These are phyloP conservation scores for Seira musarum DNA, from an alignment of 2,888 invertebrate genomes.

Conservation along the genomic window DNA sequence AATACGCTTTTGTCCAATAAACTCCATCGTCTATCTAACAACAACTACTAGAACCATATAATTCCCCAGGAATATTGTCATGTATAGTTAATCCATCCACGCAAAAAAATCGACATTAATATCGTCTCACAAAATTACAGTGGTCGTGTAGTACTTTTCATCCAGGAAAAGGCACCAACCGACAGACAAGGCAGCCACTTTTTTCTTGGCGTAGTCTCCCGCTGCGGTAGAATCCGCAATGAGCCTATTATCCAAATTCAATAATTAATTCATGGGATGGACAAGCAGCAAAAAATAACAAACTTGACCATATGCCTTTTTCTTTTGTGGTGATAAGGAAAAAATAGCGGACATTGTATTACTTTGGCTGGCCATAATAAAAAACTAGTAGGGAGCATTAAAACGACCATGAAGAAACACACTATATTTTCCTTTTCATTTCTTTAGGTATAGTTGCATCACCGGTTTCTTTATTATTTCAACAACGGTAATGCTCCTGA, in stretches of 20 bases:
- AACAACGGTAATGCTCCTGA: background rate
- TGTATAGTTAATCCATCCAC: conserved; percentile 8
- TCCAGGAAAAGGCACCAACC: background rate
- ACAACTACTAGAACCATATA: background rate
- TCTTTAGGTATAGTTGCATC: background rate
- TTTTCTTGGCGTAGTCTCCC: background rate
- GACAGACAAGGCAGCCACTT: background rate
- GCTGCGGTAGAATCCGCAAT: conserved; percentile 17
- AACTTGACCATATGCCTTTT: conserved; percentile 25
- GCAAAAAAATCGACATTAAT: conserved; percentile 2
- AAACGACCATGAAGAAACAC: background rate
- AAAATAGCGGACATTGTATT: conserved; percentile 1
- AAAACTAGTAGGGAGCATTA: background rate
- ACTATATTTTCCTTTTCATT: background rate
- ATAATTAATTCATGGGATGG: conserved; percentile 46
- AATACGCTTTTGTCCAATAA: background rate
- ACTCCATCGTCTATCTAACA: conserved; percentile 1
- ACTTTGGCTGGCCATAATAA: background rate
- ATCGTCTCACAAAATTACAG: background rate
- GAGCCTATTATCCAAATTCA: conserved; percentile 41
- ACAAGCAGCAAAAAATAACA: conserved; percentile 11
- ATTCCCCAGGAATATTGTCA: background rate
- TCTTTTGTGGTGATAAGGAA: background rate
- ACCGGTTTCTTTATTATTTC: background rate
- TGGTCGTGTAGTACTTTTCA: background rate